Evolutionary conservation across 2,113 vertebrate genomes (phyloP).

Genomic region (Tor tambroides): DNA sequence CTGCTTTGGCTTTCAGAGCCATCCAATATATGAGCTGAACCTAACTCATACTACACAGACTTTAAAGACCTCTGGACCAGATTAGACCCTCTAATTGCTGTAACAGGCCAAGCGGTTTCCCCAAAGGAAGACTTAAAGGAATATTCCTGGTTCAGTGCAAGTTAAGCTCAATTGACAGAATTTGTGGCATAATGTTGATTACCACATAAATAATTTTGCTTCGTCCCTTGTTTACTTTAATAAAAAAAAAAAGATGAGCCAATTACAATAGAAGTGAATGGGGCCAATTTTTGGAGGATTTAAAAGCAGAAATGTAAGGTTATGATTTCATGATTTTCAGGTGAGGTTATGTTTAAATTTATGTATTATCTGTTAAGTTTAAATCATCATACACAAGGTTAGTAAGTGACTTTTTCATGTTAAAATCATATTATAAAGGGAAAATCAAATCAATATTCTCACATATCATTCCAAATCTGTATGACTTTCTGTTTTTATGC

Average conservation of each 20-base stretch:
- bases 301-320: background rate
- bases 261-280: background rate
- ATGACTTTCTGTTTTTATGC: background rate
- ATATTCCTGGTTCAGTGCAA: background rate
- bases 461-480: background rate
- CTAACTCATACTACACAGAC: conserved; percentile 29
- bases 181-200: background rate
- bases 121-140: conserved; percentile 8
- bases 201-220: background rate
- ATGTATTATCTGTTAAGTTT: background rate
- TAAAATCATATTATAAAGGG: background rate
- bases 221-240: background rate
- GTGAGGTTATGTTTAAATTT: background rate
- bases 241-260: background rate
- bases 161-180: background rate
- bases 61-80: conserved; percentile 43
- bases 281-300: background rate
- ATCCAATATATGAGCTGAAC: conserved; percentile 45
- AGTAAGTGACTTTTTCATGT: background rate
- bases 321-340: no score
- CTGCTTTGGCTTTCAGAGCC: conserved; percentile 41
- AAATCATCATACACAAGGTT: background rate
- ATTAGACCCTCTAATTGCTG: conserved; percentile 32
- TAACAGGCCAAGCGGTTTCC: conserved; percentile 29
- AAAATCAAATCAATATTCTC: background rate